Conservation (phyloP, 2,888 invertebrate genomes). For the Andricus curvator region DNA sequence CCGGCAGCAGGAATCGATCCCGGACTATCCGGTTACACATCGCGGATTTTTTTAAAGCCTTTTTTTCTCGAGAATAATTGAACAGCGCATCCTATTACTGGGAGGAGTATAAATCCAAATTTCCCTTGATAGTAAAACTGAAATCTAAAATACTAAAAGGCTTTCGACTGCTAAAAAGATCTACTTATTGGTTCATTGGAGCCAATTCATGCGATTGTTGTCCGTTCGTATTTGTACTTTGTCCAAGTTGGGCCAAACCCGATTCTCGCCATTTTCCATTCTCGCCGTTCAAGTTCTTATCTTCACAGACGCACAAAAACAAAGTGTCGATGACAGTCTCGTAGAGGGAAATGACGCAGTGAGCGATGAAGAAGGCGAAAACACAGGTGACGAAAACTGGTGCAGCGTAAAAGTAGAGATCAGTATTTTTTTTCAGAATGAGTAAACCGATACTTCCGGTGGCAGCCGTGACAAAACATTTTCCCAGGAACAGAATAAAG, state of each 20-base stretch:
- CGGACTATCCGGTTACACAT: no score
- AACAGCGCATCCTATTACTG: no score
- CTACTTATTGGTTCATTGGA: conserved; percentile 75
- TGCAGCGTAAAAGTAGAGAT: conserved; percentile 90
- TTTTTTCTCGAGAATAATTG: no score
- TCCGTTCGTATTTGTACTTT: conserved; percentile 63
- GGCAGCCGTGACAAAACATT: conserved; percentile 89
- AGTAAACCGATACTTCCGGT: conserved; percentile 90
- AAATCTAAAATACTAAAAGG: not conserved
- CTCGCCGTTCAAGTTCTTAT: conserved; percentile 89
- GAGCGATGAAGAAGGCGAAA: conserved; percentile 95
- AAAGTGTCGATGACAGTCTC: conserved; percentile 98
- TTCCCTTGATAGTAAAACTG: no score
- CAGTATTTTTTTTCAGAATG: conserved; percentile 85
- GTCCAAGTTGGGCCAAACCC: conserved; percentile 70
- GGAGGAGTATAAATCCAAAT: no score
- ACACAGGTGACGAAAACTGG: conserved; percentile 91
- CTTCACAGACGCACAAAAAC: conserved; percentile 96
- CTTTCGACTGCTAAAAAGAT: not conserved
- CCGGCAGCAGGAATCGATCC: no score
- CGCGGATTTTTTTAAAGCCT: no score
- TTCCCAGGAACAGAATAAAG: conserved; percentile 94
- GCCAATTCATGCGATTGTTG: conserved; percentile 78
- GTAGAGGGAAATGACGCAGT: conserved; percentile 94
- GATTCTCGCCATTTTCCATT: conserved; percentile 80